Base-by-base conservation (phyloP, 2,797 vertebrate species). In the Poeciliopsis turneri region DNA sequence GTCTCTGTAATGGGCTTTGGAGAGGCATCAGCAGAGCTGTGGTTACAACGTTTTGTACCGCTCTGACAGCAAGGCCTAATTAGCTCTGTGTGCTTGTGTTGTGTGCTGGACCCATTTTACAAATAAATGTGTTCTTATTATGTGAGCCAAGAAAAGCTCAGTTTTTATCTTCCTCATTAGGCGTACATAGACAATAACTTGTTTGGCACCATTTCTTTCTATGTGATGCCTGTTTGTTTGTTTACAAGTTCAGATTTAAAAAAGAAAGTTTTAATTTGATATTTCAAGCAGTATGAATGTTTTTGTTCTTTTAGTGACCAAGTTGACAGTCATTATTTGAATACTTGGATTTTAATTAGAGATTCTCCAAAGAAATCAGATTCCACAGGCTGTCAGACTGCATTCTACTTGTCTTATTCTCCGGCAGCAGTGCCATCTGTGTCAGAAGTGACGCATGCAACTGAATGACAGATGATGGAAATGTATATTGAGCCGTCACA, bases 351-450 rank as follows among this genome's bases (percentile, higher is more conserved):
- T 39, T 23, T 23, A 8, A 20, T 33, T 49, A 79, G 80, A 76
- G 76, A 85, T 64, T 11, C 80, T 74, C 5, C 3, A 53, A 69
- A 82, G 74, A 82, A 83, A 84, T 84, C 15, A 0, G 51, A 80
- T 79, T 83, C 74, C 16, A 4, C 78, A 77, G 70, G 43, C 83
- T 80, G 79, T 88, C 80, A 77, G 36, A 77, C 59, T 25, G 30
- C 76, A 82, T 82, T 82, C 75, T 79, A 53, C 28, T 75, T 28
- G 72, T 79, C 72, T 70, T 36, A 41, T 72, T 78, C 64, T 45
- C 53, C 47, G 33, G 77, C 78, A 11, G 53, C 72, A 5, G 75
- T 49, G 70, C 87, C 90, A 88, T 90, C 88, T 92, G 89, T 59
- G 55, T 85, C 77, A 20, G 75, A 72, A 69, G 72, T 82, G 82